Evolutionary conservation across 2,888 invertebrate genomes (phyloP), one percentile per base, ranked within the genome.

Genomic region (Leucophenga maculata): DNA sequence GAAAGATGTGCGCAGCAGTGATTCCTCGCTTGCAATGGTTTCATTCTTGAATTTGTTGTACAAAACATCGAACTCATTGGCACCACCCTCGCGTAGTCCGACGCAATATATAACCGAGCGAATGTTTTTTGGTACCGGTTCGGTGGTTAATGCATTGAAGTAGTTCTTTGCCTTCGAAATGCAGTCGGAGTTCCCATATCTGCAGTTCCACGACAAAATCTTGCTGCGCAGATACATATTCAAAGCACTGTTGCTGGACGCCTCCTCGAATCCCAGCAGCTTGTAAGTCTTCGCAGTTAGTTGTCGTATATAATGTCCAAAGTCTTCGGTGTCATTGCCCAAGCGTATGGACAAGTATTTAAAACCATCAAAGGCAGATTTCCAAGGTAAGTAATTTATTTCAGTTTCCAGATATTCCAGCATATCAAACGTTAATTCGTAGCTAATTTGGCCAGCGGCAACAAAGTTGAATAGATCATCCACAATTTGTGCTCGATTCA

Each of bases 21-120:
- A 90, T 85, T 93, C 91, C 86, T 95, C 95, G 0, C 93, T 91
- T 52, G 93, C 93, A 0, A 93, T 91, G 46, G 91, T 91, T 65
- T 92, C 90, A 0, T 76, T n/a, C n/a, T n/a, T n/a, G n/a, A n/a
- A n/a, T n/a, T n/a, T n/a, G n/a, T n/a, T n/a, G n/a, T n/a, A n/a
- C n/a, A n/a, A n/a, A n/a, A n/a, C n/a, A n/a, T n/a, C n/a, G n/a
- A n/a, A n/a, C n/a, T n/a, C n/a, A n/a, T n/a, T n/a, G n/a, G n/a
- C n/a, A n/a, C n/a, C n/a, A n/a, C n/a, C n/a, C n/a, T n/a, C n/a
- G n/a, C n/a, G n/a, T n/a, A n/a, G n/a, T n/a, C n/a, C n/a, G n/a
- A n/a, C n/a, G n/a, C n/a, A n/a, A n/a, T n/a, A n/a, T n/a, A n/a
- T n/a, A n/a, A n/a, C n/a, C n/a, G n/a, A n/a, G n/a, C n/a, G n/a